A percentile compares a stretch with the other conserved stretches of the same genome.
These are phyloP conservation scores for Mungos mungo DNA, from an alignment of 2,113 vertebrate species.

Conservation along the genomic window DNA sequence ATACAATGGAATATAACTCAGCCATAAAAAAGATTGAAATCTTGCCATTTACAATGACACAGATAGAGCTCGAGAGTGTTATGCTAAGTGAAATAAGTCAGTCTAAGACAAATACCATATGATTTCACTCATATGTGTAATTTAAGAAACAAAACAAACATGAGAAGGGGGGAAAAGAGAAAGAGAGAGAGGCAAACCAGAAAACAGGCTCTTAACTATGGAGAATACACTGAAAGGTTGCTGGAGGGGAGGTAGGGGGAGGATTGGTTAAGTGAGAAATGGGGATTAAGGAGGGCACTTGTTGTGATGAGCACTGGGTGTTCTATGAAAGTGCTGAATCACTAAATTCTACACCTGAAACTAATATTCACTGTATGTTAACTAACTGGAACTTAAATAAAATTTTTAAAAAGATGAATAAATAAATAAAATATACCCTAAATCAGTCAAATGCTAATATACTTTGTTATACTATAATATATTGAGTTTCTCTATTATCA, in stretches of 20 bases:
- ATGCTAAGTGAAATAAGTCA: not conserved
- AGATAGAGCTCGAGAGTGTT: not conserved
- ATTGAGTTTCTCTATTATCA: slow-evolving; percentile 1
- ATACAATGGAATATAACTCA: not conserved
- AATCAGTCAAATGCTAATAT: not conserved
- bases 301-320: not conserved
- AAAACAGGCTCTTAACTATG: not conserved
- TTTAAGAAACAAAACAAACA: not conserved
- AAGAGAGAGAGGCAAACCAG: not conserved
- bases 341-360: not conserved
- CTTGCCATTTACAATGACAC: not conserved
- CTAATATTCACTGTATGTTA: not conserved
- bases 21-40: not conserved
- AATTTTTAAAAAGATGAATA: not conserved
- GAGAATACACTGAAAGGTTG: not conserved
- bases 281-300: not conserved
- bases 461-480: not conserved
- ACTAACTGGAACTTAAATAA: not conserved
- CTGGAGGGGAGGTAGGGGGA: not conserved
- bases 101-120: not conserved
- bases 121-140: not conserved
- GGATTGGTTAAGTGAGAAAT: not conserved
- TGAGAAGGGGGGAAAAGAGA: not conserved
- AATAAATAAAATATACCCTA: not conserved
- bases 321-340: not conserved